Conservation (phyloP, 2,888 invertebrate species). For the Clitarchus hookeri region DNA sequence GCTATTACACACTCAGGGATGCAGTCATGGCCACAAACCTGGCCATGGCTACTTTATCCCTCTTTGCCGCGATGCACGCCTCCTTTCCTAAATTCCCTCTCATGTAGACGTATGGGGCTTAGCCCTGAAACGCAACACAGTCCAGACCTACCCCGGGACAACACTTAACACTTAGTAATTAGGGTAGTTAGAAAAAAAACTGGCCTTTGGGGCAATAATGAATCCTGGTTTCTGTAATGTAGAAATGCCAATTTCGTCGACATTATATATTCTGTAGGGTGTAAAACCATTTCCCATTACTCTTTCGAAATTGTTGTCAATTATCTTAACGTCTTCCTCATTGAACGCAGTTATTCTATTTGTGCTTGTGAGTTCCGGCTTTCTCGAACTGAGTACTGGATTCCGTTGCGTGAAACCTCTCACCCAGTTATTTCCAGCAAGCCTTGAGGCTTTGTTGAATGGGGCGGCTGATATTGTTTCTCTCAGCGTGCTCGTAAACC, state of each 20-base stretch:
- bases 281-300: constrained; percentile 45
- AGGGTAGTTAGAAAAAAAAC: no score
- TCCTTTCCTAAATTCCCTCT: no score
- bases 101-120: no score
- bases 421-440: constrained; percentile 48
- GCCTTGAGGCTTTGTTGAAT: constrained; percentile 44
- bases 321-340: constrained; percentile 34
- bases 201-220: constrained; percentile 52
- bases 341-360: constrained; percentile 42
- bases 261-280: constrained; percentile 50
- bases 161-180: no score
- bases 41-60: no score
- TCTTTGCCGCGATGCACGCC: no score
- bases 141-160: no score
- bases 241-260: constrained; percentile 54
- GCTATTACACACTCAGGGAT: no score
- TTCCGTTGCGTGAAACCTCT: constrained; percentile 46
- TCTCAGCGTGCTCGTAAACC: constrained; percentile 45
- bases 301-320: constrained; percentile 45
- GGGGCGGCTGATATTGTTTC: constrained; percentile 43
- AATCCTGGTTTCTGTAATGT: constrained; percentile 52
- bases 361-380: constrained; percentile 48
- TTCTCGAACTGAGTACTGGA: constrained; percentile 41
- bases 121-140: no score
- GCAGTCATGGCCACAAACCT: no score